Percentiles rank a stretch among this genome's conserved stretches.
These are phyloP conservation scores for Acromyrmex charruanus DNA, from an alignment of 1,140 invertebrate genomes.

Conservation along the genomic window DNA sequence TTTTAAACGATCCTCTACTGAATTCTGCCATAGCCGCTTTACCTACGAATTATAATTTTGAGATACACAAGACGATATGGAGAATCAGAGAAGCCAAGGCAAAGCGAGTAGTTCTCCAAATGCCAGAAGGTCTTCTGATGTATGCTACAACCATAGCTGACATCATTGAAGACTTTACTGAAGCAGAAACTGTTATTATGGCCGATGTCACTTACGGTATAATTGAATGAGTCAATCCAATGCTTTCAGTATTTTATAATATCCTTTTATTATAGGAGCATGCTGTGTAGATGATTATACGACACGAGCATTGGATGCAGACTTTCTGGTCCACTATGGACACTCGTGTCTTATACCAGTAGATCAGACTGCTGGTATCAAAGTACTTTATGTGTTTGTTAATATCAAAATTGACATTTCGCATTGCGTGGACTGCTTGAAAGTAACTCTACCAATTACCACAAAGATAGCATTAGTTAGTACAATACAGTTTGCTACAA, in stretches of 20 bases:
- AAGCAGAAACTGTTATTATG: slow-evolving; percentile 98
- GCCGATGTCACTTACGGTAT: slow-evolving; percentile 98
- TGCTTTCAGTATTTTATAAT: slow-evolving; percentile 1
- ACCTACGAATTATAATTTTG: slow-evolving; percentile 99
- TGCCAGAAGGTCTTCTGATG: slow-evolving; percentile 97
- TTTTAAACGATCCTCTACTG: slow-evolving; percentile 93
- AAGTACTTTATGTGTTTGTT: slow-evolving; percentile 99
- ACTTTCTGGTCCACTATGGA: slow-evolving; percentile 98
- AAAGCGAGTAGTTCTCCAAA: slow-evolving; percentile 97
- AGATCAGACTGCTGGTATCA: slow-evolving; percentile 95
- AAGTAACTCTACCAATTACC: slow-evolving; percentile 92
- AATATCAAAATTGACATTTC: slow-evolving; percentile 96
- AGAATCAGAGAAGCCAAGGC: slow-evolving; percentile 93
- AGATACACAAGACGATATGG: slow-evolving; percentile 99
- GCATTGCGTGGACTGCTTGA: slow-evolving; percentile 97
- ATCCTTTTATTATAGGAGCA: slow-evolving; percentile 88
- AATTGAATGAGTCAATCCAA: background rate
- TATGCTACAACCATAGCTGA: slow-evolving; percentile 97
- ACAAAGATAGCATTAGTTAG: slow-evolving; percentile 94
- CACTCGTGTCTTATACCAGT: slow-evolving; percentile 99
- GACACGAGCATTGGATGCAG: slow-evolving; percentile 95
- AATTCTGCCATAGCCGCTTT: slow-evolving; percentile 91
- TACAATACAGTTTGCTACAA: slow-evolving; percentile 99
- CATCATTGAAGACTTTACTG: slow-evolving; percentile 97
- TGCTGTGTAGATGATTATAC: slow-evolving; percentile 99